Evolutionary conservation across 2,797 vertebrate species (phyloP).

Genomic region (Paratrypauchen microcephalus): DNA sequence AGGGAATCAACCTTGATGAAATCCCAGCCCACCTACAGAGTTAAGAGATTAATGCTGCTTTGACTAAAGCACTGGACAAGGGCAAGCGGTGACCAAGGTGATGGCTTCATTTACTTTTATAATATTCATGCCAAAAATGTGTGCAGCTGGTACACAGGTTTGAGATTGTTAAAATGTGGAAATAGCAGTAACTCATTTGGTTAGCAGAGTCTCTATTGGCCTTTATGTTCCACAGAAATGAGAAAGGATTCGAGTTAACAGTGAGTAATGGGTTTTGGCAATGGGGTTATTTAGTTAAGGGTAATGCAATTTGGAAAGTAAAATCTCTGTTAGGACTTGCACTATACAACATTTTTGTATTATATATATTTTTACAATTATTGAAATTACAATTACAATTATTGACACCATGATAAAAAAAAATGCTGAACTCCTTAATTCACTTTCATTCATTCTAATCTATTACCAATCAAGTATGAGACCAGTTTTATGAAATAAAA

Average conservation of each 20-base stretch:
- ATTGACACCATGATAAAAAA: too few relatives aligned
- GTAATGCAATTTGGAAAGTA: neutral
- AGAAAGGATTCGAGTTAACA: neutral
- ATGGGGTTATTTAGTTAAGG: neutral
- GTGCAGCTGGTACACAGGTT: neutral
- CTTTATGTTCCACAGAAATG: neutral
- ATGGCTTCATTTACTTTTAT: slow-evolving; percentile 16
- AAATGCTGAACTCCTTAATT: too few relatives aligned
- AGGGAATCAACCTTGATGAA: slow-evolving; percentile 49
- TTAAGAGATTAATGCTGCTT: slow-evolving; percentile 36
- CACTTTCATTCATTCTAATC: too few relatives aligned
- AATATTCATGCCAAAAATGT: neutral
- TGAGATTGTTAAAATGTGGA: neutral
- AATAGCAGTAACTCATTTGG: neutral
- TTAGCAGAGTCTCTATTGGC: neutral
- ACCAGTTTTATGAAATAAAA: too few relatives aligned
- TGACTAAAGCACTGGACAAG: slow-evolving; percentile 46
- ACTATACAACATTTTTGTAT: too few relatives aligned
- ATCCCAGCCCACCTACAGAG: slow-evolving; percentile 49
- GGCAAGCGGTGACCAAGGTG: slow-evolving; percentile 25
- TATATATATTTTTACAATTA: too few relatives aligned
- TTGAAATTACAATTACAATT: too few relatives aligned
- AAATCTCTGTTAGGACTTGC: too few relatives aligned
- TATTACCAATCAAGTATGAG: too few relatives aligned
- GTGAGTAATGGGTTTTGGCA: neutral